A percentile compares a stretch with the other conserved stretches of the same genome.
These are phyloP conservation scores for Lithobates pipiens DNA, from an alignment of 2,797 vertebrate species.

Conservation along the genomic window DNA sequence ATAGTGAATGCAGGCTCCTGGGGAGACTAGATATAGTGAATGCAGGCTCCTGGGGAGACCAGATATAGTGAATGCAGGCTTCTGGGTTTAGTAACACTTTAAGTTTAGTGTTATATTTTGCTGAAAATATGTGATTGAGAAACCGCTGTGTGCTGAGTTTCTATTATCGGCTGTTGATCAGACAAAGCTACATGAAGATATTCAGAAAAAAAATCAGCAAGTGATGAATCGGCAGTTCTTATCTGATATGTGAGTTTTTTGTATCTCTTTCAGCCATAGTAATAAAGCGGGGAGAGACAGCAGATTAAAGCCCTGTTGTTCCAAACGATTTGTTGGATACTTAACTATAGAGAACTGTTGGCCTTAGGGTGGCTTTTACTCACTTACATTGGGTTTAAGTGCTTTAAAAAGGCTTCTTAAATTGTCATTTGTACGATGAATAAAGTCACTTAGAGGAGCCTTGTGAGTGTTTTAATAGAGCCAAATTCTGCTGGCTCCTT, in stretches of 20 bases:
- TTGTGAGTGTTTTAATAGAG: neutral
- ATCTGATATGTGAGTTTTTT: neutral
- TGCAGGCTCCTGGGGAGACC: no score
- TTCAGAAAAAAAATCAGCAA: no score
- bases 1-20: no score
- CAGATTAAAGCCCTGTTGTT: conserved; percentile 26
- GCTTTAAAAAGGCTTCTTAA: conserved; percentile 2
- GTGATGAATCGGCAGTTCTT: no score
- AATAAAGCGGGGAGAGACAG: neutral
- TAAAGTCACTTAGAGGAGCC: conserved; percentile 21
- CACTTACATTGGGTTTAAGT: conserved; percentile 5
- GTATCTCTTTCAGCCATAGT: conserved; percentile 5
- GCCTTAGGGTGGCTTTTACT: conserved; percentile 21
- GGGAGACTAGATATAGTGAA: no score
- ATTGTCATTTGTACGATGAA: conserved; percentile 10
- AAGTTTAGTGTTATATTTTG: no score
- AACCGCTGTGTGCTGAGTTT: no score
- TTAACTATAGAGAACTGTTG: conserved; percentile 13
- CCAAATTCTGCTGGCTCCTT: neutral
- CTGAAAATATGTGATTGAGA: no score
- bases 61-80: no score
- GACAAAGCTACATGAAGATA: no score
- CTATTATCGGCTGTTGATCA: no score
- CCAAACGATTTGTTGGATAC: conserved; percentile 7
- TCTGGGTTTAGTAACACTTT: no score